These are phyloP conservation scores for Antheraea mylitta DNA, from an alignment of 1,140 invertebrate genomes.

Conservation along the genomic window DNA sequence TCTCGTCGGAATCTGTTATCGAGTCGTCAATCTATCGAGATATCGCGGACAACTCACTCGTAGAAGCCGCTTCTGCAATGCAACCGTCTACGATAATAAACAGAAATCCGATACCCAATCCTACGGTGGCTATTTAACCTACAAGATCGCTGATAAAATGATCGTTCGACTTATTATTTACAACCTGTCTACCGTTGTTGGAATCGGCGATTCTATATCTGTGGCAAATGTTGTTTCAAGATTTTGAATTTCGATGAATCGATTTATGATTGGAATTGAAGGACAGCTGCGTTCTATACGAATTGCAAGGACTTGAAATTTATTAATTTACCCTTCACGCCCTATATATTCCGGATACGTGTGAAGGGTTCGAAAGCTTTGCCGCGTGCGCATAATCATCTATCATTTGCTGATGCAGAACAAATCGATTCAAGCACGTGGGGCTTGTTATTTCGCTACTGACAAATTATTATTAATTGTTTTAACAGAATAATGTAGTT, in stretches of 20 bases:
- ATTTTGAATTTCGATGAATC: neutral
- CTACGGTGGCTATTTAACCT: constrained; percentile 51
- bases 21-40: constrained; percentile 34
- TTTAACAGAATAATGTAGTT: neutral
- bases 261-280: constrained; percentile 21
- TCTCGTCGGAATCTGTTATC: constrained; percentile 33
- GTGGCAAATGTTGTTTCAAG: constrained; percentile 13
- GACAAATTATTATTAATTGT: constrained; percentile 19
- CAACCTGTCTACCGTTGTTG: constrained; percentile 29
- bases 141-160: constrained; percentile 52
- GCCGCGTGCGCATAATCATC: constrained; percentile 53
- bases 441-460: constrained; percentile 37
- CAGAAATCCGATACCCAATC: constrained; percentile 66
- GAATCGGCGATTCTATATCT: constrained; percentile 33
- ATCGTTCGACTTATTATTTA: constrained; percentile 63
- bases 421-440: constrained; percentile 64
- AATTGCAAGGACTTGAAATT: constrained; percentile 51
- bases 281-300: constrained; percentile 54
- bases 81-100: constrained; percentile 60
- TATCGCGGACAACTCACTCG: constrained; percentile 61
- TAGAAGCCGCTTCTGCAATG: constrained; percentile 33
- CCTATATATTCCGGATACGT: constrained; percentile 46
- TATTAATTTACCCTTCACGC: constrained; percentile 74
- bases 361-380: constrained; percentile 44
- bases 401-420: constrained; percentile 57